These are phyloP conservation scores for Hemicordylus capensis DNA, from an alignment of 2,113 vertebrate species.

Conservation along the genomic window DNA sequence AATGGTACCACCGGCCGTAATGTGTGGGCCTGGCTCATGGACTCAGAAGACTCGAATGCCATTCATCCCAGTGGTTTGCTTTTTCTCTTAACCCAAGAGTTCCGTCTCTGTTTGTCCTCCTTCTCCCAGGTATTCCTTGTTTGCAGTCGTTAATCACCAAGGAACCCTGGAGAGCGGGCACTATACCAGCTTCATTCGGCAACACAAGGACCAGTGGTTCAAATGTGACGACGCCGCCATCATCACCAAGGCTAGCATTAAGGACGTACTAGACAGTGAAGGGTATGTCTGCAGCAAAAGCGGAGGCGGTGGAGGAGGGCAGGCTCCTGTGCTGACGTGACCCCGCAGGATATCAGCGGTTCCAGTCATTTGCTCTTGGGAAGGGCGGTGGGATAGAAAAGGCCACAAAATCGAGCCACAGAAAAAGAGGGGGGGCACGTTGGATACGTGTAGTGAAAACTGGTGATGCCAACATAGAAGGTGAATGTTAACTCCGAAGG, in stretches of 20 bases:
- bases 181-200: slow-evolving; percentile 99
- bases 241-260: slow-evolving; percentile 99
- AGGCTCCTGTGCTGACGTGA: neutral
- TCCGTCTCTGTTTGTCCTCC: neutral
- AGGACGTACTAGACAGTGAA: slow-evolving; percentile 98
- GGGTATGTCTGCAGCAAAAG: slow-evolving; percentile 81
- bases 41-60: neutral
- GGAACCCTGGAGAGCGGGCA: slow-evolving; percentile 99
- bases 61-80: neutral
- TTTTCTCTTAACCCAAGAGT: neutral
- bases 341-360: neutral
- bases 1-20: too few species aligned
- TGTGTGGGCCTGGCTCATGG: too few species aligned
- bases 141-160: slow-evolving; percentile 99
- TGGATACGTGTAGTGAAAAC: neutral
- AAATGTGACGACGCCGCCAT: slow-evolving; percentile 99
- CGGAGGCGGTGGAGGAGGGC: neutral
- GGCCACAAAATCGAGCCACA: too few species aligned
- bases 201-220: slow-evolving; percentile 99
- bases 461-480: neutral
- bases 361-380: neutral
- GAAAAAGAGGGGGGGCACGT: too few species aligned
- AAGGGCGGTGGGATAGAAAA: neutral
- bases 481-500: neutral
- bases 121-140: slow-evolving; percentile 95